These are phyloP conservation scores for Drosophila hydei DNA, from an alignment of 1,140 invertebrate genomes.

Conservation along the genomic window DNA sequence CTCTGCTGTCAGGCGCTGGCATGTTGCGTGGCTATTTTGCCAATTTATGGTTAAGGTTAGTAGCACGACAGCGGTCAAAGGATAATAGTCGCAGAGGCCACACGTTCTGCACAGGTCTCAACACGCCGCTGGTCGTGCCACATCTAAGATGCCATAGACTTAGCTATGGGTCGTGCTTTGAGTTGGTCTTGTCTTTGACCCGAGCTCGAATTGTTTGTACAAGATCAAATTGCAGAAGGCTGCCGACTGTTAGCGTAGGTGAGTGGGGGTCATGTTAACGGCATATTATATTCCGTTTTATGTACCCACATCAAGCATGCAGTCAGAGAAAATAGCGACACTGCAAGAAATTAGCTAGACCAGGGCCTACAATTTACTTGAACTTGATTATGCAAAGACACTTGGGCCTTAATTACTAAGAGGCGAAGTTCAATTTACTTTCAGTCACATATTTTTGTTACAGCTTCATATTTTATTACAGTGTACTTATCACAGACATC, in stretches of 20 bases:
- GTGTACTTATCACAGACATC: slow-evolving; percentile 21
- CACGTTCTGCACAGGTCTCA: slow-evolving; percentile 46
- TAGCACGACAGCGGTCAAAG: slow-evolving; percentile 69
- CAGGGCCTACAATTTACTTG: neutral
- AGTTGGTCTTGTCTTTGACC: slow-evolving; percentile 57
- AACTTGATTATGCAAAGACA: too few species aligned
- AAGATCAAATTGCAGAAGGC: slow-evolving; percentile 71
- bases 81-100: slow-evolving; percentile 67
- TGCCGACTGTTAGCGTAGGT: slow-evolving; percentile 4
- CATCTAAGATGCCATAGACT: slow-evolving; percentile 40
- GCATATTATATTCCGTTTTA: slow-evolving; percentile 59
- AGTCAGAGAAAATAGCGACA: slow-evolving; percentile 16
- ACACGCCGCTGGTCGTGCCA: slow-evolving; percentile 16
- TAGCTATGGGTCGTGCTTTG: slow-evolving; percentile 38
- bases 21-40: slow-evolving; percentile 69
- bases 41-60: slow-evolving; percentile 79
- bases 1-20: slow-evolving; percentile 69
- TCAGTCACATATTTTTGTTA: neutral
- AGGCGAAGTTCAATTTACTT: neutral
- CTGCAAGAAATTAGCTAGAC: slow-evolving; percentile 24
- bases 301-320: slow-evolving; percentile 26
- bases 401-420: too few species aligned
- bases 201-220: slow-evolving; percentile 67
- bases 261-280: slow-evolving; percentile 55
- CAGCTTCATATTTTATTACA: neutral